Percentiles rank a stretch among this genome's conserved stretches.
Evolutionary conservation across 2,113 vertebrate species (phyloP).

Genomic region (Anthoscopus minutus): DNA sequence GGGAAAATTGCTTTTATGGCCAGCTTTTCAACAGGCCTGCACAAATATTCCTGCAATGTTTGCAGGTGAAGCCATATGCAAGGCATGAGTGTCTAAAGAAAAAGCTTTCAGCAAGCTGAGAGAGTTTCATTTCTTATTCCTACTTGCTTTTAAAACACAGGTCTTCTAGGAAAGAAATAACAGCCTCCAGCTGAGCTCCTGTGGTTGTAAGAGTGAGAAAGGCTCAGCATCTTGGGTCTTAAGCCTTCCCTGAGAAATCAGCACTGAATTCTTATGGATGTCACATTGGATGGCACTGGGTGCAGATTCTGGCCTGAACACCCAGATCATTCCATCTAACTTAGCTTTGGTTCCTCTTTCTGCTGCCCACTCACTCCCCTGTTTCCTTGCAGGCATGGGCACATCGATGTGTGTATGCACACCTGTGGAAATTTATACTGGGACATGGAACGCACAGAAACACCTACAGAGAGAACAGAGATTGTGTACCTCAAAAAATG

Average conservation of each 20-base stretch:
- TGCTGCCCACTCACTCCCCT: neutral
- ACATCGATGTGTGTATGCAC: neutral
- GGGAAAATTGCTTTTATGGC: slow-evolving; percentile 25
- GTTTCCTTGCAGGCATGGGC: neutral
- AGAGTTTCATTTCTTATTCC: neutral
- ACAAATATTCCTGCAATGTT: neutral
- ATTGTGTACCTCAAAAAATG: neutral
- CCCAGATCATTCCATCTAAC: neutral
- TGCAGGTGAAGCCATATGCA: neutral
- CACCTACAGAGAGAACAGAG: neutral
- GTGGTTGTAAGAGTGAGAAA: neutral
- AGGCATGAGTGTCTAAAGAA: neutral
- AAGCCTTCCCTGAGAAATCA: neutral
- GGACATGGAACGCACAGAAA: neutral
- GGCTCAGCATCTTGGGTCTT: neutral
- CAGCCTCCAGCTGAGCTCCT: slow-evolving; percentile 18
- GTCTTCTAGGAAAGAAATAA: slow-evolving; percentile 15
- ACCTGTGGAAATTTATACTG: neutral
- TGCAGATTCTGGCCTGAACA: neutral
- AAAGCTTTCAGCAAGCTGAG: slow-evolving; percentile 4
- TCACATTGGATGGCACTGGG: neutral
- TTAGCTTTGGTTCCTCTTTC: neutral
- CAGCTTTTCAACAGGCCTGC: slow-evolving; percentile 1
- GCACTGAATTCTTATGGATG: neutral
- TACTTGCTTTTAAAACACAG: neutral